Evolutionary conservation across 2,113 vertebrate species (phyloP).

Genomic region (Pedetes capensis): DNA sequence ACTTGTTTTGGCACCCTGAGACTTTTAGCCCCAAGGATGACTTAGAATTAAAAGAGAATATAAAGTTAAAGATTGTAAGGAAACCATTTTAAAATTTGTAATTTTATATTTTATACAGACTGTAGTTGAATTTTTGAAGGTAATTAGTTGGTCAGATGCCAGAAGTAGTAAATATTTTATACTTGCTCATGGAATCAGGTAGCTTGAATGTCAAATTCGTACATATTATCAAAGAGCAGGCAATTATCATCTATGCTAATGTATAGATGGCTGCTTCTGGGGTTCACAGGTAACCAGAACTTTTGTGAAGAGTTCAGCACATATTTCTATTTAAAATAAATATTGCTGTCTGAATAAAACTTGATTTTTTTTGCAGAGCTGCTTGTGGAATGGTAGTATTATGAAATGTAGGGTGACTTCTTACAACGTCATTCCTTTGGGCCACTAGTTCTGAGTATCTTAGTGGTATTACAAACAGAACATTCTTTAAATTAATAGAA

Average conservation of each 20-base stretch:
- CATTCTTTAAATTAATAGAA: conserved; percentile 49
- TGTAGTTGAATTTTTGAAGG: conserved; percentile 66
- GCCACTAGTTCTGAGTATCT: conserved; percentile 23
- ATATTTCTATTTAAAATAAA: conserved; percentile 64
- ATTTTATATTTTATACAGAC: conserved; percentile 70
- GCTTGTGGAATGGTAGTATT: conserved; percentile 3
- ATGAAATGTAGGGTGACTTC: background rate
- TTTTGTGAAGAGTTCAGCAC: conserved; percentile 64
- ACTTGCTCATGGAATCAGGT: conserved; percentile 68
- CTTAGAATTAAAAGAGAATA: conserved; percentile 63
- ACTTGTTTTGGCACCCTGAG: conserved; percentile 37
- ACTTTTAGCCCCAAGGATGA: conserved; percentile 41
- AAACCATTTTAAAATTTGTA: conserved; percentile 61
- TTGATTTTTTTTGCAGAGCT: conserved; percentile 22
- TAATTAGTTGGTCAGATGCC: conserved; percentile 73
- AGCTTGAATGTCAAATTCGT: conserved; percentile 58
- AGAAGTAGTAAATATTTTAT: conserved; percentile 77
- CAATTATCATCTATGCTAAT: conserved; percentile 64
- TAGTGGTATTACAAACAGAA: background rate
- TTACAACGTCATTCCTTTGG: background rate
- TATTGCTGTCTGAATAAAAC: conserved; percentile 33
- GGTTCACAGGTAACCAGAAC: conserved; percentile 63
- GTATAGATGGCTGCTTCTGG: conserved; percentile 46
- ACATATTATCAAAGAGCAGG: conserved; percentile 65
- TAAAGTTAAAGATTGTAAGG: conserved; percentile 45